Evolutionary conservation across 2,113 vertebrate genomes (phyloP).

Genomic region (Platycercus adscitus): DNA sequence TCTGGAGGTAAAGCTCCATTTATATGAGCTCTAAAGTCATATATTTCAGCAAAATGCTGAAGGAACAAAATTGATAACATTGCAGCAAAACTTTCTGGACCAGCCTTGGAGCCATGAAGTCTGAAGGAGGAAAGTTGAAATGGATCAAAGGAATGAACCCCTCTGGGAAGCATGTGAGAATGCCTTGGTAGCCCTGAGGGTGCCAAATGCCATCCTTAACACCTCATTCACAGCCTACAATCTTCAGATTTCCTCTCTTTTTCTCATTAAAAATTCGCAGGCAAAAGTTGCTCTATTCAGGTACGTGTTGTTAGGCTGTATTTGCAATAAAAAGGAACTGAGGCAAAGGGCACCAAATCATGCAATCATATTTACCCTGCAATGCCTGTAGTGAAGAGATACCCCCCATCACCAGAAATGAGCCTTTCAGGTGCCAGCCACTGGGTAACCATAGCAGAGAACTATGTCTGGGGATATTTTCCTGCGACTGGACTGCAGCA

Average conservation of each 20-base stretch:
- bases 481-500: neutral
- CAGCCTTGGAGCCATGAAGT: neutral
- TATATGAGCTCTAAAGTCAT: neutral
- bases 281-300: neutral
- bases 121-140: neutral
- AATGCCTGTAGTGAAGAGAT: accelerated
- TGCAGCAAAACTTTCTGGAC: neutral
- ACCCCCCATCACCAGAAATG: neutral
- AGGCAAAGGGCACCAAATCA: neutral
- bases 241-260: neutral
- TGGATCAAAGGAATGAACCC: neutral
- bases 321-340: neutral
- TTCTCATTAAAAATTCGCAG: neutral
- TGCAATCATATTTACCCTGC: neutral
- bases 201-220: neutral
- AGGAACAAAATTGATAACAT: neutral
- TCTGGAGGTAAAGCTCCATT: neutral
- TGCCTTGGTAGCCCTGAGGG: neutral
- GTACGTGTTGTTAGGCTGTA: neutral
- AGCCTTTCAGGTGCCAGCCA: neutral
- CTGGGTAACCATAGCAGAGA: neutral
- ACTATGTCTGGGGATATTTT: neutral
- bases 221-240: neutral
- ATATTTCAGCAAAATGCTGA: neutral
- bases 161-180: neutral